Percentiles rank a stretch among this genome's conserved stretches.
Evolutionary conservation across 2,113 vertebrate genomes (phyloP).

Genomic region (Strix aluco): DNA sequence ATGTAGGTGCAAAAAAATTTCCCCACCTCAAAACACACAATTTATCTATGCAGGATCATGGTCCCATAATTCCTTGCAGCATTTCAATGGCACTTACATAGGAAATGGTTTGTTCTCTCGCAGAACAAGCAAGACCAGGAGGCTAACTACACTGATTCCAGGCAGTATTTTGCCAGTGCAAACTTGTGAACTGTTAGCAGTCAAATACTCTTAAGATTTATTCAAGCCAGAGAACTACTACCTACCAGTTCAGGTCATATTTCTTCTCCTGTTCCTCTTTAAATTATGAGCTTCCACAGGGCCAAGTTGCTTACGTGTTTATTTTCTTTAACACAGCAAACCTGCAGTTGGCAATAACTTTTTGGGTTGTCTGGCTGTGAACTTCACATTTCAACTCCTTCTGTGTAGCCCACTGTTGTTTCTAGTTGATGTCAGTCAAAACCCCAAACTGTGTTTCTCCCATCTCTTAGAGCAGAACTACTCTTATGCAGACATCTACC

Average conservation of each 20-base stretch:
- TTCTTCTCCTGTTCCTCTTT: constrained; percentile 44
- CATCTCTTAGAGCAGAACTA: constrained; percentile 29
- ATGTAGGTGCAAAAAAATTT: background rate
- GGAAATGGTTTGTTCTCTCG: constrained; percentile 2
- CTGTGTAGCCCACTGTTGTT: background rate
- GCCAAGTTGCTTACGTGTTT: constrained; percentile 28
- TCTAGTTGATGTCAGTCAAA: constrained; percentile 34
- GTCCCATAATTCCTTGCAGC: background rate
- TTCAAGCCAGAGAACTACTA: constrained; percentile 50
- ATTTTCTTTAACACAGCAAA: constrained; percentile 64
- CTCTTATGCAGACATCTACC: constrained; percentile 51
- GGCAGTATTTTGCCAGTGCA: constrained; percentile 47
- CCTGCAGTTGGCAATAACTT: constrained; percentile 53
- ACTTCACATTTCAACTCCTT: constrained; percentile 58
- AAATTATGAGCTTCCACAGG: constrained; percentile 47
- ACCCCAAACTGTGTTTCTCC: constrained; percentile 30
- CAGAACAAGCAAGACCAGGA: background rate
- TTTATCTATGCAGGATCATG: background rate
- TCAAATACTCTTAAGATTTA: constrained; percentile 50
- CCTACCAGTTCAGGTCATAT: constrained; percentile 48
- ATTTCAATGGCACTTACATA: background rate
- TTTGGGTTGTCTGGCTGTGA: constrained; percentile 28
- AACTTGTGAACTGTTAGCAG: constrained; percentile 42
- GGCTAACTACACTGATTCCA: constrained; percentile 22
- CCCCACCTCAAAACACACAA: background rate